phyloP scores from a whole-genome alignment of 1,140 invertebrate species.

The Cyrtorhinus lividipennis region DNA sequence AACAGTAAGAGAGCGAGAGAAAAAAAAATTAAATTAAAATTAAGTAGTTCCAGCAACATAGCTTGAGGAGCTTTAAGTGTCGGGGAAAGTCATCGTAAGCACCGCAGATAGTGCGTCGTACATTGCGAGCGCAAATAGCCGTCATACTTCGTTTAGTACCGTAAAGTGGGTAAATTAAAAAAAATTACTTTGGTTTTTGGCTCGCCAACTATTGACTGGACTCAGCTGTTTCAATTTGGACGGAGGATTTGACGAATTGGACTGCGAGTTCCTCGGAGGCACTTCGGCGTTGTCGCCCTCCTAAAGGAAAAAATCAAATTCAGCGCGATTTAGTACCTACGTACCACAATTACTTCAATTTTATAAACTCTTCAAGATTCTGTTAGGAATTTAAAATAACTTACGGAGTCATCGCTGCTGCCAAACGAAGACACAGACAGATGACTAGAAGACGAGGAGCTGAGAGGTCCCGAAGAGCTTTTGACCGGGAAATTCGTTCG shows the following conservation, averaged over 20 bases:
- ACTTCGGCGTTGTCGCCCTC: neutral
- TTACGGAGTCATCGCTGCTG: slow-evolving; percentile 23
- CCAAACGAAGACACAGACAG: slow-evolving; percentile 19
- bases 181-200: neutral
- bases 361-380: no score
- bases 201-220: neutral
- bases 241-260: neutral
- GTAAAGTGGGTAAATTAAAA: no score
- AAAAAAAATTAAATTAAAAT: neutral
- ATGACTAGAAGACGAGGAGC: slow-evolving; percentile 18
- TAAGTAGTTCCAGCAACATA: no score
- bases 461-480: neutral
- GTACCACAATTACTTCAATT: no score
- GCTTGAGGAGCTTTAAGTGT: neutral
- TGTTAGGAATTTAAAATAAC: no score
- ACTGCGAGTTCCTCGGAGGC: neutral
- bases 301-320: neutral
- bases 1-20: neutral
- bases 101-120: neutral
- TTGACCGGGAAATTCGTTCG: slow-evolving; percentile 41
- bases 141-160: no score
- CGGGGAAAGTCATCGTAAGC: neutral
- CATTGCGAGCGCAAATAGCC: no score
- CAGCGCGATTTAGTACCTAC: no score
- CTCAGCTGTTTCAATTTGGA: neutral